phyloP scores from a whole-genome alignment of 2,888 invertebrate genomes.

The Eilema griseolum region DNA sequence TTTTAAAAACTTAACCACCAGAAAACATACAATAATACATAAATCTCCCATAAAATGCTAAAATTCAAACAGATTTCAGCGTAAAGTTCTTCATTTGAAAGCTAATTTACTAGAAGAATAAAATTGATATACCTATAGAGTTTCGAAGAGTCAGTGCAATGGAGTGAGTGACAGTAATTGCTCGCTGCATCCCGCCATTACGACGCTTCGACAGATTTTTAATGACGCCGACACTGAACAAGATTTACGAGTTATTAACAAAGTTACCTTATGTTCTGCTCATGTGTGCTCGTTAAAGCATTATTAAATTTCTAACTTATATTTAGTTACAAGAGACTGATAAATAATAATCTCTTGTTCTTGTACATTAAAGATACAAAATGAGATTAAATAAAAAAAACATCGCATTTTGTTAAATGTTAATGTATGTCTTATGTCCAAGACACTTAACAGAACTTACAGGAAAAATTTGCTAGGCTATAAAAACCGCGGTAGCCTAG shows the following conservation, averaged over 20 bases:
- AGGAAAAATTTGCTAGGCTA: no score
- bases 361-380: no score
- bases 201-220: conserved; percentile 58
- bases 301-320: conserved; percentile 1
- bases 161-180: conserved; percentile 69
- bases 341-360: no score
- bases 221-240: conserved; percentile 56
- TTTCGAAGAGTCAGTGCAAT: conserved; percentile 42
- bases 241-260: conserved; percentile 58
- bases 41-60: conserved; percentile 23
- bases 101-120: conserved; percentile 45
- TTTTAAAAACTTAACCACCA: background rate
- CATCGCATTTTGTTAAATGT: no score
- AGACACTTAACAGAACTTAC: no score
- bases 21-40: conserved; percentile 25
- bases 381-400: no score
- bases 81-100: conserved; percentile 30
- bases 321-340: background rate
- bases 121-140: conserved; percentile 46
- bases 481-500: no score
- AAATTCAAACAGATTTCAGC: conserved; percentile 22
- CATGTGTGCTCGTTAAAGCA: background rate
- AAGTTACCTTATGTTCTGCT: conserved; percentile 34
- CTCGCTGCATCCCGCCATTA: conserved; percentile 54
- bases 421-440: no score